Conservation (phyloP, 37 sponge, comb jelly and placozoan genomes). For the Cliona cf. orientalis region DNA sequence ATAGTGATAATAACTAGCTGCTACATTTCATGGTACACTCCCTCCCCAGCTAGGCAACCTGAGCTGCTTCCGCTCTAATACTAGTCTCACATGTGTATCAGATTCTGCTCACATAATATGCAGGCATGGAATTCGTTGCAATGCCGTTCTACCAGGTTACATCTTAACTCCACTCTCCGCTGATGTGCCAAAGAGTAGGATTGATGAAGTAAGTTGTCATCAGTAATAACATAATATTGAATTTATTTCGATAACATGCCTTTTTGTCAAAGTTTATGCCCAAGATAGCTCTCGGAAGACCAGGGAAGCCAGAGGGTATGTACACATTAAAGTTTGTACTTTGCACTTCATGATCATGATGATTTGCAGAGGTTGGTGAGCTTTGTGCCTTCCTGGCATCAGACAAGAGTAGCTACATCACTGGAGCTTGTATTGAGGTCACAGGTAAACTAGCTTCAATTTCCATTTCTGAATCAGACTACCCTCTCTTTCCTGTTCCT, state of each 20-base stretch:
- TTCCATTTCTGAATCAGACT: neutral
- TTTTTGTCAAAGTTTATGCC: slow-evolving; percentile 3
- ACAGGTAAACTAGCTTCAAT: no score
- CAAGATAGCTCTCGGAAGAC: slow-evolving; percentile 48
- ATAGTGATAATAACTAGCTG: no score
- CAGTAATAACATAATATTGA: neutral
- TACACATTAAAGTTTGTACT: neutral
- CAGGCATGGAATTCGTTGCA: slow-evolving; percentile 66
- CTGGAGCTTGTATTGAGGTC: slow-evolving; percentile 74
- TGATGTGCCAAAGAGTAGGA: neutral
- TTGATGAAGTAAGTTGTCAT: neutral
- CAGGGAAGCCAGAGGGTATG: slow-evolving; percentile 65
- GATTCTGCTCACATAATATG: no score
- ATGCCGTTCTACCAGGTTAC: slow-evolving; percentile 67
- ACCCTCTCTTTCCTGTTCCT: neutral
- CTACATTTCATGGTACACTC: no score
- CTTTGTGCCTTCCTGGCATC: slow-evolving; percentile 69
- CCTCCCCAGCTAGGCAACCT: no score
- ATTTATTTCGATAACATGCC: neutral
- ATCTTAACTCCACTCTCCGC: slow-evolving; percentile 40
- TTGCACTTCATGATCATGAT: no score
- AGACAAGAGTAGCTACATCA: slow-evolving; percentile 75
- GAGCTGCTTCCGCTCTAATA: no score
- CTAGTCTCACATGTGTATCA: no score
- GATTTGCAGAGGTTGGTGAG: slow-evolving; percentile 72